phyloP scores from a whole-genome alignment of 2,797 vertebrate species.

The Cetoscarus ocellatus region DNA sequence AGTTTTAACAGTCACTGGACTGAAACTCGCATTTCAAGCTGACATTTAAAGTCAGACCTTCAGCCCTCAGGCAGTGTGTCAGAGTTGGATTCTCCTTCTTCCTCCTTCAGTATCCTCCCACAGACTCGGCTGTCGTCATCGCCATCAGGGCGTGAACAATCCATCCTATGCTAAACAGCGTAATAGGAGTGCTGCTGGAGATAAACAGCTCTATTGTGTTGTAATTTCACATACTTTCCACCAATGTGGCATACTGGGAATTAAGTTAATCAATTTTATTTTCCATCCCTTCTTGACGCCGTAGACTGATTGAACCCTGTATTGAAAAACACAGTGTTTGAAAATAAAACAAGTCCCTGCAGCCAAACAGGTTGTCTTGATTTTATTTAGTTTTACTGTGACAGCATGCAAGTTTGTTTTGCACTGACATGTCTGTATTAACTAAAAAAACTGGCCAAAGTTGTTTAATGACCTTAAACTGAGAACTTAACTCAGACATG shows the following conservation, averaged over 20 bases:
- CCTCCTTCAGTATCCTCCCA: conserved; percentile 14
- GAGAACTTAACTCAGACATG: too few relatives aligned
- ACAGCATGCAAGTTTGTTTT: too few relatives aligned
- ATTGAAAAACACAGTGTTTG: background rate
- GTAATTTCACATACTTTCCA: background rate
- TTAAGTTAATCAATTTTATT: background rate
- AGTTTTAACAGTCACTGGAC: conserved; percentile 5
- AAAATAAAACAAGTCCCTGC: too few relatives aligned
- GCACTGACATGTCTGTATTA: too few relatives aligned
- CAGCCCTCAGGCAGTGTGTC: background rate
- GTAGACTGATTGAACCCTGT: background rate
- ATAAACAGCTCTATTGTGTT: background rate
- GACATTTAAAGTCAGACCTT: conserved; percentile 13
- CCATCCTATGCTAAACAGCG: background rate
- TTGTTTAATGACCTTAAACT: too few relatives aligned
- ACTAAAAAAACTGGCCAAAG: too few relatives aligned
- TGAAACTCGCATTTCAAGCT: background rate
- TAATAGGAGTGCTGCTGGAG: background rate
- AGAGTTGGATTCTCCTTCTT: conserved; percentile 39
- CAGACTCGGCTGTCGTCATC: background rate
- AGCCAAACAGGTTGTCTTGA: background rate
- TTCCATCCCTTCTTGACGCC: background rate
- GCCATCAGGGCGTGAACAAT: background rate
- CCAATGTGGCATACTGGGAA: background rate
- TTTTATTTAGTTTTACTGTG: background rate